These are phyloP conservation scores for Pardalotus punctatus DNA, from an alignment of 2,113 vertebrate species.

Conservation along the genomic window DNA sequence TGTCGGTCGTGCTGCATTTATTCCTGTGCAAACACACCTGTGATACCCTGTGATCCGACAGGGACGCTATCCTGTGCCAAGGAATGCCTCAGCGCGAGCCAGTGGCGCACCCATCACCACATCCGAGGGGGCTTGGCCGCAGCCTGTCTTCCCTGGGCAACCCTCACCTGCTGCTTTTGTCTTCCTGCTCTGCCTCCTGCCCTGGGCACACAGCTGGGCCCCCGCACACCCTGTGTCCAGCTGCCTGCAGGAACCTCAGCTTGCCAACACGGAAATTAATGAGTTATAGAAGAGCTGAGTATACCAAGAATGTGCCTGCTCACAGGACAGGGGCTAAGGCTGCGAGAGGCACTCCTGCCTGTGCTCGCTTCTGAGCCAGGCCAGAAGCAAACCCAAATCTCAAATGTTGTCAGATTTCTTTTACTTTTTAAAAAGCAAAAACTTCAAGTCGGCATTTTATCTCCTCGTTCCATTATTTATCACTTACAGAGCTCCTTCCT, in stretches of 20 bases:
- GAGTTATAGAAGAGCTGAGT: background rate
- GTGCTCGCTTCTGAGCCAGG: fast-evolving
- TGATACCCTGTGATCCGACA: fast-evolving
- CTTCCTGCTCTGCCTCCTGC: background rate
- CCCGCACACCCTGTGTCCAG: fast-evolving
- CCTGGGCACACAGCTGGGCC: fast-evolving
- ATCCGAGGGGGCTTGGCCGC: fast-evolving
- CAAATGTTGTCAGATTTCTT: background rate
- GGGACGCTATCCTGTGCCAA: fast-evolving
- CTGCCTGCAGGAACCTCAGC: background rate
- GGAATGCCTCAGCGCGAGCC: fast-evolving
- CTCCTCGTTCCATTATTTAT: background rate
- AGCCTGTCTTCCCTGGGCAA: fast-evolving
- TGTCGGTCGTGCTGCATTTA: fast-evolving
- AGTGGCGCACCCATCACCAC: fast-evolving
- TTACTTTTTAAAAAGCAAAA: background rate
- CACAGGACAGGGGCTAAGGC: background rate
- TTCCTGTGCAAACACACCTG: background rate
- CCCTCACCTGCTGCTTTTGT: fast-evolving
- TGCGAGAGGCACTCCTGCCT: background rate
- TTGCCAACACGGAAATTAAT: background rate
- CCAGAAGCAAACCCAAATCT: background rate
- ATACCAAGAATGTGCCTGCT: fast-evolving
- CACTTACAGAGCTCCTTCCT: background rate
- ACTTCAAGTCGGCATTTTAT: background rate